These are phyloP conservation scores for Gadus macrocephalus DNA, from an alignment of 2,113 vertebrate species.

Conservation along the genomic window DNA sequence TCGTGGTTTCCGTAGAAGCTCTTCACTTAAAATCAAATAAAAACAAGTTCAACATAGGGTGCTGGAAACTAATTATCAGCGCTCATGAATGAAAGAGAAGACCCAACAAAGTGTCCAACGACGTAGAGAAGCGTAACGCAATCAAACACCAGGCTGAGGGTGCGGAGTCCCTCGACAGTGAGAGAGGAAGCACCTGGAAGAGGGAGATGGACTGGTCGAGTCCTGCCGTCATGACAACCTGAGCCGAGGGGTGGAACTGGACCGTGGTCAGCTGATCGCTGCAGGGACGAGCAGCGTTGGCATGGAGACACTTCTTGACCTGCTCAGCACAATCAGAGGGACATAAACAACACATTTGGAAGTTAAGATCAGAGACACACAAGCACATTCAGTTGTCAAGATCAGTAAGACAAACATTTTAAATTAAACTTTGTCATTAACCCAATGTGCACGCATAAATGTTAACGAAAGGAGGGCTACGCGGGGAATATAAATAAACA, in stretches of 20 bases:
- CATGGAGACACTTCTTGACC: conserved; percentile 83
- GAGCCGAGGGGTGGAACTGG: conserved; percentile 89
- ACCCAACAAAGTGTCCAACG: no score
- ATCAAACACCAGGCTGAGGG: no score
- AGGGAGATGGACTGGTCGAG: conserved; percentile 82
- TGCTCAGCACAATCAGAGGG: conserved; percentile 40
- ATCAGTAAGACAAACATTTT: background rate
- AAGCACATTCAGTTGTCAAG: background rate
- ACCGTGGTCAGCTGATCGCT: conserved; percentile 74
- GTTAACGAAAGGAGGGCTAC: no score
- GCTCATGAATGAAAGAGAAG: no score
- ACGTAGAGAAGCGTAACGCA: no score
- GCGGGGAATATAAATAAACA: no score
- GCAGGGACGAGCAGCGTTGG: conserved; percentile 77
- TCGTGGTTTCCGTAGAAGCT: no score
- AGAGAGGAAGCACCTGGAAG: conserved; percentile 80
- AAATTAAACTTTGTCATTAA: no score
- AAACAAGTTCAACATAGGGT: no score
- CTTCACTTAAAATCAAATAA: no score
- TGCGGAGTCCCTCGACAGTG: background rate
- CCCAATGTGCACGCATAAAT: no score
- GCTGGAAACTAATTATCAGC: no score
- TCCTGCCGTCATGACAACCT: conserved; percentile 89
- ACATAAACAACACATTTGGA: background rate
- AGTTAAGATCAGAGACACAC: background rate